Percentiles rank a stretch among this genome's conserved stretches.
These are phyloP conservation scores for Alsophila aescularia DNA, from an alignment of 2,888 invertebrate genomes.

Conservation along the genomic window DNA sequence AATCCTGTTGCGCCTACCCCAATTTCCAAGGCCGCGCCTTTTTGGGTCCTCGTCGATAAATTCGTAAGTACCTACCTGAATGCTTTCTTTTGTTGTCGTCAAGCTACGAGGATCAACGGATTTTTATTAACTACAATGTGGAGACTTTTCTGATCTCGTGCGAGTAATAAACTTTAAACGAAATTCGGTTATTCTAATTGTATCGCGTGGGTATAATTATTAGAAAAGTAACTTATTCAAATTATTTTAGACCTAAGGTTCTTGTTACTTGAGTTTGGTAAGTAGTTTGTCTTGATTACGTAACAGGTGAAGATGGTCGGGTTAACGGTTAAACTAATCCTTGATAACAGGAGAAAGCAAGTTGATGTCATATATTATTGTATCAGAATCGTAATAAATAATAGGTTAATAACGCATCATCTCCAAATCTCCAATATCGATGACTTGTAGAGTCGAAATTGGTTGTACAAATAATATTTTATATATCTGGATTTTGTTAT, in stretches of 20 bases:
- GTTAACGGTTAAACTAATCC: no score
- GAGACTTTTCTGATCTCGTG: conserved; percentile 6
- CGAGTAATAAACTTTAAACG: conserved; percentile 1
- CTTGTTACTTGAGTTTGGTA: no score
- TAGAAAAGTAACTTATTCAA: background rate
- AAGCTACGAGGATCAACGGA: conserved; percentile 29
- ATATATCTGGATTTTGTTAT: no score
- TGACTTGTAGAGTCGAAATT: no score
- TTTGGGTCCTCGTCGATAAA: conserved; percentile 52
- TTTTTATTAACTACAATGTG: conserved; percentile 26
- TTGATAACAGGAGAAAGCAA: no score
- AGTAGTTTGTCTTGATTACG: background rate
- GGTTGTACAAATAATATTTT: no score
- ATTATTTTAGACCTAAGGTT: background rate
- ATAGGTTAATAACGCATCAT: no score
- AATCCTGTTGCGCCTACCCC: conserved; percentile 60
- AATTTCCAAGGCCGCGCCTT: conserved; percentile 51
- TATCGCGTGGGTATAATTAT: background rate
- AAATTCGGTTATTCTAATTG: background rate
- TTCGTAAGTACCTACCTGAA: conserved; percentile 62
- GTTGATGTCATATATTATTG: no score
- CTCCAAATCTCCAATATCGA: no score
- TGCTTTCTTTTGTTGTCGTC: conserved; percentile 56
- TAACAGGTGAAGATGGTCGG: background rate
- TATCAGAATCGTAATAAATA: no score